Evolutionary conservation across 2,797 vertebrate genomes (phyloP), one percentile per base, ranked within the genome.

Genomic region (Syngnathus acus): DNA sequence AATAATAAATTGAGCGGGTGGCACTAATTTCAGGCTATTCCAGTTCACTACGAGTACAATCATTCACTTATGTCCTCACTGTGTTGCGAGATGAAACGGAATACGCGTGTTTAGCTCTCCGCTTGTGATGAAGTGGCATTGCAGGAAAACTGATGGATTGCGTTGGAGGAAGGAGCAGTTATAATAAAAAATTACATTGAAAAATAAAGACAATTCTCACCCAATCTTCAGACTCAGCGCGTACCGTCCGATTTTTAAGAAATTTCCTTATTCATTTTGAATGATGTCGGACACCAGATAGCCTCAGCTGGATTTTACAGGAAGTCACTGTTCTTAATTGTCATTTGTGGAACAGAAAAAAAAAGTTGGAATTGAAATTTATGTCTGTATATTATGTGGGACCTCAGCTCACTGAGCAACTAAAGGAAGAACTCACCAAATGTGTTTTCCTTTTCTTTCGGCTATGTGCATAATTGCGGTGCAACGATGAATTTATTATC

Each of bases 21-120:
- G 60, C 60, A 47, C 21, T 62, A 62, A 62, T 62, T 45, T 45
- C 42, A 47, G 60, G 60, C 60, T 62, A 62, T 62, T 62, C 60
- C 60, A 62, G 60, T 62, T 62, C 60, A 62, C 60, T 62, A 43
- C 60, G 32, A 62, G 21, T 62, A 62, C 60, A 62, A 45, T 62
- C 60, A 62, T 43, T 62, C 60, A 62, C 60, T 62, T 45, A 45
- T 9, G 42, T 47, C 60, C 21, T 23, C 40, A 65, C 47, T 39
- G 47, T 14, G 47, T 53, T 51, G 63, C 50, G 16, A 65, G 63
- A 37, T 45, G 60, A 47, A 62, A 55, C 37, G 23, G 47, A 64
- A 58, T 38, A 57, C 26, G 42, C 60, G n/a, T 45, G 60, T 62
- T 62, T 62, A 45, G 40, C 40, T 58, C 55, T 58, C 40, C 16